Percentiles rank a stretch among this genome's conserved stretches.
Evolutionary conservation across 1,140 invertebrate species (phyloP).

Genomic region (Lethocerus indicus): DNA sequence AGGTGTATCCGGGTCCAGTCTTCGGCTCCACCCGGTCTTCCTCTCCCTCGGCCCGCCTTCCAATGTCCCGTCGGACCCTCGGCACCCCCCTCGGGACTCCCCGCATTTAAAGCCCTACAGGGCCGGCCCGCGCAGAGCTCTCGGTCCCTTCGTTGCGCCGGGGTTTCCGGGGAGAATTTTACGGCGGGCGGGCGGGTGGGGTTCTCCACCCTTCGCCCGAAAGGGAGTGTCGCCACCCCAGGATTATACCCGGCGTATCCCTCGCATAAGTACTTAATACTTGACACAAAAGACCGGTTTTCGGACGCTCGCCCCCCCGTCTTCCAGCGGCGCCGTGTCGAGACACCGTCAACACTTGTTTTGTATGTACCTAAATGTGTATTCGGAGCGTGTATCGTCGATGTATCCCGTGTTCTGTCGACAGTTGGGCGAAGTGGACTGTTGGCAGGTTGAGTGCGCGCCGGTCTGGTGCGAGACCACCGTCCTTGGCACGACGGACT

Average conservation of each 20-base stretch:
- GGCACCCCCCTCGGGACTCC: too few relatives aligned
- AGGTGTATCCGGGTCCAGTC: too few relatives aligned
- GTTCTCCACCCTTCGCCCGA: too few relatives aligned
- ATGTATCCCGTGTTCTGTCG: not conserved
- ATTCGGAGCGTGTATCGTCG: not conserved
- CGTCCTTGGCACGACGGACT: constrained; percentile 41
- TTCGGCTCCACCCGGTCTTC: too few relatives aligned
- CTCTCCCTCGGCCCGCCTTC: too few relatives aligned
- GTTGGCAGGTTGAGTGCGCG: constrained; percentile 73
- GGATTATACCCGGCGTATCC: not conserved
- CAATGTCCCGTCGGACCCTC: too few relatives aligned
- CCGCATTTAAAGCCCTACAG: too few relatives aligned
- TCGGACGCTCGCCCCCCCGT: not conserved
- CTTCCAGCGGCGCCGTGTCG: not conserved
- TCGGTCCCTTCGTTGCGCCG: too few relatives aligned
- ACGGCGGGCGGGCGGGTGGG: too few relatives aligned
- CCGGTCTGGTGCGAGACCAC: constrained; percentile 46
- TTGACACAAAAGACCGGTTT: not conserved
- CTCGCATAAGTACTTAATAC: not conserved
- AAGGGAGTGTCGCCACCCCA: not conserved
- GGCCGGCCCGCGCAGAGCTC: too few relatives aligned
- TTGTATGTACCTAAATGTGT: not conserved
- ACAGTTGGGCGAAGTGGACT: constrained; percentile 73
- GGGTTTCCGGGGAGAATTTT: too few relatives aligned
- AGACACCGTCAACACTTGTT: not conserved